Conservation (phyloP, 2,113 vertebrate species). For the Cavia porcellus region DNA sequence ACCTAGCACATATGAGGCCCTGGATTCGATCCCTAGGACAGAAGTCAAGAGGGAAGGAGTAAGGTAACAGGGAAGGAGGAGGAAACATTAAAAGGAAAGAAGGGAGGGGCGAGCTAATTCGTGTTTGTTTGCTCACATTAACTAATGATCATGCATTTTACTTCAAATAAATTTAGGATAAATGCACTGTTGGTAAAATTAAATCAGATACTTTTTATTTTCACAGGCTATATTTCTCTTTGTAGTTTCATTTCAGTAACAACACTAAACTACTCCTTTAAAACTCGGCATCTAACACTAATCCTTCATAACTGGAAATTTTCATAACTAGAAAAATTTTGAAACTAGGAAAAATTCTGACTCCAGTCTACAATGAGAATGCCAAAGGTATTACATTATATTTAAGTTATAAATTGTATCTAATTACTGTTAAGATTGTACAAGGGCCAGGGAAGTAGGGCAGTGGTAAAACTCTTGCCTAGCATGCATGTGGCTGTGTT, state of each 20-base stretch:
- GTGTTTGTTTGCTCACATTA: background rate
- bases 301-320: background rate
- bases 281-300: constrained; percentile 1
- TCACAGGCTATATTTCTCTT: background rate
- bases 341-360: background rate
- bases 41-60: background rate
- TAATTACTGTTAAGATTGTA: constrained; percentile 30
- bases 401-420: background rate
- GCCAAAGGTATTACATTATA: background rate
- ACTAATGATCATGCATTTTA: constrained; percentile 17
- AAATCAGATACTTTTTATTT: constrained; percentile 9
- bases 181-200: constrained; percentile 2
- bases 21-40: background rate
- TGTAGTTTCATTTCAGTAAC: background rate
- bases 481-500: background rate
- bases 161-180: constrained; percentile 30
- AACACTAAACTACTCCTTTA: background rate
- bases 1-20: background rate
- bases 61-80: background rate
- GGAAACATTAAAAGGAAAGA: too few relatives aligned
- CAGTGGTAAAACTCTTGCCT: background rate
- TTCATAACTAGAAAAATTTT: constrained; percentile 34
- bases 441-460: background rate
- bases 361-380: constrained; percentile 43
- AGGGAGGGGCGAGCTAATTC: background rate